These are phyloP conservation scores for Parnassius glacialis DNA, from an alignment of 2,888 invertebrate genomes.

Conservation along the genomic window DNA sequence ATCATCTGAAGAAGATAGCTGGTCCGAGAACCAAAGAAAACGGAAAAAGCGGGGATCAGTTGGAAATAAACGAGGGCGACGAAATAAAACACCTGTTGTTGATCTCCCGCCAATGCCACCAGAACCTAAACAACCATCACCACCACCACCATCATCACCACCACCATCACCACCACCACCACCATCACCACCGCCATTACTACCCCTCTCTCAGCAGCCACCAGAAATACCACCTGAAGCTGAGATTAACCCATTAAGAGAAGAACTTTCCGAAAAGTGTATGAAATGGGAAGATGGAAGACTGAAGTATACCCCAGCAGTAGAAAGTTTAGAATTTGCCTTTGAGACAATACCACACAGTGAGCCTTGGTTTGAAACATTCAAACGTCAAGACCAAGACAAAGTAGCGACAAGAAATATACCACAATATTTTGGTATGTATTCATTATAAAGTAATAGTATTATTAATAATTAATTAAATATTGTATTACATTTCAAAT, in stretches of 20 bases:
- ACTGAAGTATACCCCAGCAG: slow-evolving; percentile 70
- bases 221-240: slow-evolving; percentile 31
- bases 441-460: slow-evolving; percentile 28
- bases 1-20: slow-evolving; percentile 71
- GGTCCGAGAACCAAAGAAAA: slow-evolving; percentile 59
- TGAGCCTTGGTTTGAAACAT: slow-evolving; percentile 90
- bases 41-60: slow-evolving; percentile 51
- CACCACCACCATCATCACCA: slow-evolving; percentile 8
- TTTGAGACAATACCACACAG: slow-evolving; percentile 88
- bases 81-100: slow-evolving; percentile 31
- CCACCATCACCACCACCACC: slow-evolving; percentile 4
- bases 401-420: slow-evolving; percentile 83
- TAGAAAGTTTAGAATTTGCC: slow-evolving; percentile 85
- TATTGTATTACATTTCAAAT: slow-evolving; percentile 7
- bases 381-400: slow-evolving; percentile 87
- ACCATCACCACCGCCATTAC: slow-evolving; percentile 19
- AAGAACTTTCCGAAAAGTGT: slow-evolving; percentile 58
- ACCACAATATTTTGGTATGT: slow-evolving; percentile 79
- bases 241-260: slow-evolving; percentile 50
- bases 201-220: slow-evolving; percentile 24
- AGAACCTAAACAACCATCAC: slow-evolving; percentile 31
- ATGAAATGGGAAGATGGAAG: slow-evolving; percentile 74
- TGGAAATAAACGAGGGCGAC: slow-evolving; percentile 44
- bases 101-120: slow-evolving; percentile 36
- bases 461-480: slow-evolving; percentile 1